Percentiles rank a stretch among this genome's conserved stretches.
Evolutionary conservation across 1,140 invertebrate species (phyloP).

Genomic region (Caerostris extrusa): DNA sequence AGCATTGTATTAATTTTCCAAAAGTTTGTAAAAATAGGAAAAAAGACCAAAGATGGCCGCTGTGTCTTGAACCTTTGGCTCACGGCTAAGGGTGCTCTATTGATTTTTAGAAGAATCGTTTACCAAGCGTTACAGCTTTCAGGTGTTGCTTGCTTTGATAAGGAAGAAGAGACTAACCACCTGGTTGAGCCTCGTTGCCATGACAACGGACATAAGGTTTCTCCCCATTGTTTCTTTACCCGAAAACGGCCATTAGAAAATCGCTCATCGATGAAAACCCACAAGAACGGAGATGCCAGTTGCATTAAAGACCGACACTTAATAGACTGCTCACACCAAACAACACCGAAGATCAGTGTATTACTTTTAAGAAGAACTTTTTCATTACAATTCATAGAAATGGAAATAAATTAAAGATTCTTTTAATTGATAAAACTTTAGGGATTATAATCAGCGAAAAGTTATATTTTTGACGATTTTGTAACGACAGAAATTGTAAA

Average conservation of each 20-base stretch:
- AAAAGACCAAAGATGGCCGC: not conserved
- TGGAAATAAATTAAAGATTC: too few relatives aligned
- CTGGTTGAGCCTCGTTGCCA: constrained; percentile 62
- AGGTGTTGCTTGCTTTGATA: constrained; percentile 74
- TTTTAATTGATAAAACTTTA: too few relatives aligned
- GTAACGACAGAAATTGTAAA: too few relatives aligned
- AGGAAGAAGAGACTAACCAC: constrained; percentile 68
- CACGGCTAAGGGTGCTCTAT: constrained; percentile 37
- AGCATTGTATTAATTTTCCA: too few relatives aligned
- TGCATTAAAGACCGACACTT: not conserved
- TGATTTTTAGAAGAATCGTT: constrained; percentile 69
- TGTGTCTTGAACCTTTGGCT: not conserved
- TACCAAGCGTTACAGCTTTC: constrained; percentile 48
- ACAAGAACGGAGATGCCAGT: not conserved
- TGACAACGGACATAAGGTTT: constrained; percentile 44
- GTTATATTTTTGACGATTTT: too few relatives aligned
- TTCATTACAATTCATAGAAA: too few relatives aligned
- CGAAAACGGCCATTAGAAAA: constrained; percentile 57
- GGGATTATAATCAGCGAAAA: too few relatives aligned
- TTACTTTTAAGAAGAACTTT: too few relatives aligned
- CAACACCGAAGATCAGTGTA: not conserved
- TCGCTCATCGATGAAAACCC: constrained; percentile 16
- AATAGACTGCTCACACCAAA: not conserved
- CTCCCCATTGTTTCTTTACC: constrained; percentile 44
- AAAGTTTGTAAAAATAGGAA: too few relatives aligned